Conservation (phyloP, 2,797 vertebrate genomes). For the Coreius guichenoti region DNA sequence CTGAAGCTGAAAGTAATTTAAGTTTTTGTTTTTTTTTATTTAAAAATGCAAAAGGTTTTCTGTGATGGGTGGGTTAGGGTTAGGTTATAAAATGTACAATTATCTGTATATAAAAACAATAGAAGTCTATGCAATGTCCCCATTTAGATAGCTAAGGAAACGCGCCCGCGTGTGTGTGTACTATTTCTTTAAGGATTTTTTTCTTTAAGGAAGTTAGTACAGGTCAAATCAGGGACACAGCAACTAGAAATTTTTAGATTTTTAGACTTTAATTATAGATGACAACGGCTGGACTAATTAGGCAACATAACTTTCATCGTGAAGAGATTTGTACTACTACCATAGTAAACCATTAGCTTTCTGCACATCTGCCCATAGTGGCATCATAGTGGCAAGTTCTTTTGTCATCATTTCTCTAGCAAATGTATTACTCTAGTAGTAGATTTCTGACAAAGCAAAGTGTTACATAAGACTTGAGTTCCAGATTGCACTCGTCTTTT, state of each 20-base stretch:
- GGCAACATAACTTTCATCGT: not conserved
- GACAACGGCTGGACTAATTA: not conserved
- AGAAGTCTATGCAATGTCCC: no score
- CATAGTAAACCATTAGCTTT: not conserved
- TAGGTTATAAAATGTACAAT: no score
- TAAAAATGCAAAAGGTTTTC: no score
- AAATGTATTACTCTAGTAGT: not conserved
- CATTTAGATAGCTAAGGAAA: no score
- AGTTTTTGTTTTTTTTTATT: no score
- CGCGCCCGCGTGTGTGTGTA: not conserved
- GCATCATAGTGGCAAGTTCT: not conserved
- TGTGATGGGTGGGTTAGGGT: no score
- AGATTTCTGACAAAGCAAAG: conserved; percentile 26
- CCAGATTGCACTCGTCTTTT: not conserved
- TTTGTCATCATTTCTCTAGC: not conserved
- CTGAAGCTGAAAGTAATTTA: no score
- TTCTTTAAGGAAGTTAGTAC: not conserved
- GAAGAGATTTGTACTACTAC: not conserved
- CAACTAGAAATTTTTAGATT: not conserved
- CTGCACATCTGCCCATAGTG: not conserved
- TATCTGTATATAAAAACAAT: no score
- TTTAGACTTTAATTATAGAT: no score
- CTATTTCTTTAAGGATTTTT: not conserved
- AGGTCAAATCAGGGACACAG: not conserved
- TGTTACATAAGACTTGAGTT: conserved; percentile 12